Conservation (phyloP, 2,888 invertebrate genomes). For the Dascillus cervinus region DNA sequence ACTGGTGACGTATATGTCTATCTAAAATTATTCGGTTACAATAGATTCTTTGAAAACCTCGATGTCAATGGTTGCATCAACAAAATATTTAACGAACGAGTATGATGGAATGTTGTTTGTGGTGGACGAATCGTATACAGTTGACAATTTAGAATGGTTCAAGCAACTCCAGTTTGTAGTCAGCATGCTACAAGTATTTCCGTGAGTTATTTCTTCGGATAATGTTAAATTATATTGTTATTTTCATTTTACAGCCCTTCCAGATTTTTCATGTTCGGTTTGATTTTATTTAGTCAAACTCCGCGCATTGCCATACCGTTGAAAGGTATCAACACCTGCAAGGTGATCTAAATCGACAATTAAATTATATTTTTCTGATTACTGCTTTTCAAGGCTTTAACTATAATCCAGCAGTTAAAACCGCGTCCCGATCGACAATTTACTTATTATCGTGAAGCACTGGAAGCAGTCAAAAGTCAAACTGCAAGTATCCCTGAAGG, state of each 20-base stretch:
- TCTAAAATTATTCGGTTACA: too few species aligned
- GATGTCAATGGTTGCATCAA: too few species aligned
- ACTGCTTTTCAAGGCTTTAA: conserved; percentile 1
- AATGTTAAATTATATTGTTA: not conserved
- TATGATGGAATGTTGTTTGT: conserved; percentile 2
- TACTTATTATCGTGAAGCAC: conserved; percentile 1
- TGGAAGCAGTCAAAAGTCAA: conserved; percentile 2
- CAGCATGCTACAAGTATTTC: not conserved
- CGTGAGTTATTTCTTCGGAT: conserved; percentile 1
- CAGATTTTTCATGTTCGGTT: not conserved
- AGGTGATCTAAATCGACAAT: not conserved
- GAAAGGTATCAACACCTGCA: not conserved
- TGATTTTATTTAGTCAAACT: conserved; percentile 1
- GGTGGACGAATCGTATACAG: not conserved
- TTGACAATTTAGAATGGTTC: not conserved
- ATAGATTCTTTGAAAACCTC: too few species aligned
- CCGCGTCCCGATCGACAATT: not conserved
- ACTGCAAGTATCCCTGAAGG: not conserved
- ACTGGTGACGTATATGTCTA: too few species aligned
- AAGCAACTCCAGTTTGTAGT: conserved; percentile 1
- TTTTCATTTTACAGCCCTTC: not conserved
- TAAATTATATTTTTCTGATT: too few species aligned
- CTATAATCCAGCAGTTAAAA: not conserved
- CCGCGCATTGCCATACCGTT: not conserved
- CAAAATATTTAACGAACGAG: not conserved